Evolutionary conservation across 1,140 invertebrate species (phyloP).

Genomic region (Atta colombica): DNA sequence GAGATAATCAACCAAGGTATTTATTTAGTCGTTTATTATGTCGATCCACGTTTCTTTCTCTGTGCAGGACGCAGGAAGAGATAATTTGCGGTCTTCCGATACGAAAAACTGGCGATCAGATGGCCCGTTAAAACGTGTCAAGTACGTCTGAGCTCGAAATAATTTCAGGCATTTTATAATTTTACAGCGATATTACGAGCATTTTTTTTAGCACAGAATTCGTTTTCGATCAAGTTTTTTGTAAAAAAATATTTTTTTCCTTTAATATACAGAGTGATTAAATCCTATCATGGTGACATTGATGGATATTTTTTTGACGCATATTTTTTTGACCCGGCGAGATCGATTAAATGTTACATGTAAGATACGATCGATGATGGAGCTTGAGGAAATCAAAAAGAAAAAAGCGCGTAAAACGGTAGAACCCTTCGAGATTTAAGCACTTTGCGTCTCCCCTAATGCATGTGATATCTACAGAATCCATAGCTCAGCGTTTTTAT

Average conservation of each 20-base stretch:
- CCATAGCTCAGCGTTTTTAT: constrained; percentile 71
- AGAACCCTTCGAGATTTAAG: constrained; percentile 67
- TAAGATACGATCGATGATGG: constrained; percentile 6
- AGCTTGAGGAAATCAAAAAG: background rate
- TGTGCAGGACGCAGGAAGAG: background rate
- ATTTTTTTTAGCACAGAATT: background rate
- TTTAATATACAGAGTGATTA: background rate
- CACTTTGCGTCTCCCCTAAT: constrained; percentile 67
- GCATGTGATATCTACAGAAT: constrained; percentile 61
- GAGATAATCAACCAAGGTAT: background rate
- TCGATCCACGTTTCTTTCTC: background rate
- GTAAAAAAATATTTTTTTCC: constrained; percentile 17
- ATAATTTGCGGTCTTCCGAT: background rate
- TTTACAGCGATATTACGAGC: background rate
- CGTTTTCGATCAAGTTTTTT: constrained; percentile 8
- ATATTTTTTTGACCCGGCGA: background rate
- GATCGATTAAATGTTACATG: constrained; percentile 31
- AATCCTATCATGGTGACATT: constrained; percentile 19
- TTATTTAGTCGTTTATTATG: constrained; percentile 52
- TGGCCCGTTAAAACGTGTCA: background rate
- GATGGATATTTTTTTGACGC: background rate
- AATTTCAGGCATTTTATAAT: constrained; percentile 22
- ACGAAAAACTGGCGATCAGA: background rate
- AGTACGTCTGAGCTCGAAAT: background rate
- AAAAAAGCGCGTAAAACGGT: background rate